phyloP scores from a whole-genome alignment of 2,797 vertebrate species.

The Phaenicophaeus curvirostris region DNA sequence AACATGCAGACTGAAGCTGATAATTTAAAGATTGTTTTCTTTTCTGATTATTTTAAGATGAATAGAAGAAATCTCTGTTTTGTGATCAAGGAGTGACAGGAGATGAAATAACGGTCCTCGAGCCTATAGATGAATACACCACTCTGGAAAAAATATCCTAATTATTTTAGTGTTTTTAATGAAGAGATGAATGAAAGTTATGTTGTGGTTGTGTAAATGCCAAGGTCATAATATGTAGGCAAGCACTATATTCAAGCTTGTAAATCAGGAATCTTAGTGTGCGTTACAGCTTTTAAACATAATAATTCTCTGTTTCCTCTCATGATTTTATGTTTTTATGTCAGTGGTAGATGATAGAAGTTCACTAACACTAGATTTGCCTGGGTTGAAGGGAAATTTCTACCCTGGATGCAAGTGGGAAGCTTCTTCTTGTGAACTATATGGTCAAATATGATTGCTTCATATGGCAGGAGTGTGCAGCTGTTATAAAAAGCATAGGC shows the following conservation, averaged over 20 bases:
- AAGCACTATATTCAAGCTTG: background rate
- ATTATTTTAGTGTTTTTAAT: background rate
- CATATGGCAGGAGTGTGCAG: background rate
- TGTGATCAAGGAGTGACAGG: background rate
- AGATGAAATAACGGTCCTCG: background rate
- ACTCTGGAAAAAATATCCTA: background rate
- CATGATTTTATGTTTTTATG: background rate
- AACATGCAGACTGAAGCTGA: background rate
- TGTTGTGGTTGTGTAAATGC: background rate
- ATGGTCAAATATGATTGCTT: background rate
- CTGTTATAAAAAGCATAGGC: background rate
- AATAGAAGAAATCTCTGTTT: background rate
- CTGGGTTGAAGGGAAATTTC: background rate
- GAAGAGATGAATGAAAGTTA: background rate
- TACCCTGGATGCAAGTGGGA: background rate
- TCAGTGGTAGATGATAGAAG: background rate
- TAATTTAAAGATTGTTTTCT: background rate
- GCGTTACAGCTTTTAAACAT: background rate
- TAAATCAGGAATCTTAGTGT: background rate
- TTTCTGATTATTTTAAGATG: background rate
- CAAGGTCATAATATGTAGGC: background rate
- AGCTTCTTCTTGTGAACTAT: background rate
- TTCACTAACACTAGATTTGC: background rate
- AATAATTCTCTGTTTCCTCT: background rate
- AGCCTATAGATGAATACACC: background rate